These are phyloP conservation scores for Ichneumoninae sp. DNA, from an alignment of 2,888 invertebrate genomes.

Conservation along the genomic window DNA sequence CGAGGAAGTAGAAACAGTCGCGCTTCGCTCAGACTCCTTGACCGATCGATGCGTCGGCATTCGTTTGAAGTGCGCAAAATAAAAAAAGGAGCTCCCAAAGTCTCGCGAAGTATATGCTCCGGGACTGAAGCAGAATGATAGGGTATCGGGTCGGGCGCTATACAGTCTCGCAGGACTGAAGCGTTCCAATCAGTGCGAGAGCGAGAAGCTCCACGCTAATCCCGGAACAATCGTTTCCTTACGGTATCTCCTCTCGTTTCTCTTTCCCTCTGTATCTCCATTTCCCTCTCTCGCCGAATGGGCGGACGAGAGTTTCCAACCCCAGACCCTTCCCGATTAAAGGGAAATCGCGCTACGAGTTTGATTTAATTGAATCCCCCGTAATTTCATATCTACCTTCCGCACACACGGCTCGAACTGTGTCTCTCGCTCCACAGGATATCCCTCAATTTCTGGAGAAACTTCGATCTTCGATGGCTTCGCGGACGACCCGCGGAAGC, in stretches of 20 bases:
- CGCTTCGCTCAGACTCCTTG: conserved; percentile 15
- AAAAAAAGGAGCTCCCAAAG: neutral
- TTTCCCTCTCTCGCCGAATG: conserved; percentile 6
- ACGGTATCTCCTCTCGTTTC: conserved; percentile 7
- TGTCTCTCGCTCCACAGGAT: conserved; percentile 50
- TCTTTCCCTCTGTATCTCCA: conserved; percentile 1
- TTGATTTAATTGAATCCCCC: conserved; percentile 83
- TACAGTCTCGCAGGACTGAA: conserved; percentile 10
- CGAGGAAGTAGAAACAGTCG: conserved; percentile 7
- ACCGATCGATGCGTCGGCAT: conserved; percentile 11
- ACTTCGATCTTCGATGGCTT: conserved; percentile 75
- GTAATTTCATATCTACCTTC: conserved; percentile 83
- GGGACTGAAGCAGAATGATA: neutral
- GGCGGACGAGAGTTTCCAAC: conserved; percentile 35
- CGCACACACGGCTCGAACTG: conserved; percentile 78
- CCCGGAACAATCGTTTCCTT: conserved; percentile 80
- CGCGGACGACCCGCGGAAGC: conserved; percentile 61
- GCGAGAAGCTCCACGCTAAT: conserved; percentile 75
- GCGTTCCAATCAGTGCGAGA: conserved; percentile 79
- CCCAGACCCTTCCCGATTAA: conserved; percentile 76
- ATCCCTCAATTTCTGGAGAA: conserved; percentile 64
- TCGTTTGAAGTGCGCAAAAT: neutral
- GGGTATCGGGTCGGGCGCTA: neutral
- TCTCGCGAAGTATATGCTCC: neutral
- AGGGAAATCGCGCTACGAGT: conserved; percentile 76